These are phyloP conservation scores for Papilio elwesi DNA, from an alignment of 2,888 invertebrate species.

Conservation along the genomic window DNA sequence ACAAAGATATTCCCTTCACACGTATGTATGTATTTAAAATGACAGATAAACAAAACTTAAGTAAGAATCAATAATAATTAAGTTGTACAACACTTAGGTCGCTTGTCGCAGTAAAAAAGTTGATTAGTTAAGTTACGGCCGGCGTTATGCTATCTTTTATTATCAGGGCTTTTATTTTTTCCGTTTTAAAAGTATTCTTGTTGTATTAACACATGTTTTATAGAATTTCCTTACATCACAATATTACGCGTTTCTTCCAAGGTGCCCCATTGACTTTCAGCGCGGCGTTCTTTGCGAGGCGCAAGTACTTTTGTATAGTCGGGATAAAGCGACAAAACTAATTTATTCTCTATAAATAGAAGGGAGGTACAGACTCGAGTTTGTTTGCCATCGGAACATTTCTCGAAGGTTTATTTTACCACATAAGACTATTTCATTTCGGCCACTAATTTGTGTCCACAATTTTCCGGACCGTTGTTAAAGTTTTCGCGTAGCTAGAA, in stretches of 20 bases:
- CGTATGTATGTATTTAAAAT: no score
- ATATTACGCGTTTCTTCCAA: constrained; percentile 3
- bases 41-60: neutral
- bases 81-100: constrained; percentile 1
- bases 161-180: constrained; percentile 1
- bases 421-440: neutral
- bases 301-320: neutral
- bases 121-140: constrained; percentile 10
- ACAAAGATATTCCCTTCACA: no score
- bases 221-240: neutral
- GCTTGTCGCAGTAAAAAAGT: neutral
- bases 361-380: neutral
- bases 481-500: neutral
- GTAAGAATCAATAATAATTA: neutral
- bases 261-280: constrained; percentile 12
- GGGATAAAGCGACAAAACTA: constrained; percentile 9
- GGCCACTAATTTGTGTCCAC: neutral
- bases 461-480: neutral
- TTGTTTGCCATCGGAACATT: neutral
- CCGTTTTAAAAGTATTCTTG: constrained; percentile 4
- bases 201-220: neutral
- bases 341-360: constrained; percentile 29
- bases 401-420: neutral
- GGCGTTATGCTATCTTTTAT: neutral
- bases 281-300: neutral